These are phyloP conservation scores for Eulemur rubriventer DNA, from an alignment of 2,797 vertebrate species.

Conservation along the genomic window DNA sequence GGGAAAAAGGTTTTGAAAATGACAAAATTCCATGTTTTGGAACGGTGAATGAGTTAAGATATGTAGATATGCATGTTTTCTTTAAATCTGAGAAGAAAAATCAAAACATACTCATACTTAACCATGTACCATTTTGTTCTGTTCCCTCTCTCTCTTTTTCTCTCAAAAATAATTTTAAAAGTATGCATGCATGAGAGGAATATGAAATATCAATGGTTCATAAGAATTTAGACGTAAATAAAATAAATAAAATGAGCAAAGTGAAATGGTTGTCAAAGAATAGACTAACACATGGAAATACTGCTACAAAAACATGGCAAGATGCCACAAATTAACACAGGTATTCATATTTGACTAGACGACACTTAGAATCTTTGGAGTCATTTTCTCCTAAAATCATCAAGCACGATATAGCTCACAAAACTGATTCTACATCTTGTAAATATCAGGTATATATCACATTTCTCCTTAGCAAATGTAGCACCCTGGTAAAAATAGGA, in stretches of 20 bases:
- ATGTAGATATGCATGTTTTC: slow-evolving; percentile 50
- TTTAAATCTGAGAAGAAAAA: slow-evolving; percentile 58
- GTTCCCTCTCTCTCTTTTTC: not conserved
- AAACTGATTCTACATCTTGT: slow-evolving; percentile 9
- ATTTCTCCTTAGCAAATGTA: not conserved
- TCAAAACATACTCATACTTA: slow-evolving; percentile 43
- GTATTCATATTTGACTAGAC: not conserved
- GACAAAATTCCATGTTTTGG: slow-evolving; percentile 52
- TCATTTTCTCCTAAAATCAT: not conserved
- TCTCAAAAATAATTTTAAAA: not conserved
- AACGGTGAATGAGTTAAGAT: slow-evolving; percentile 53
- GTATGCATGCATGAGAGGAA: not conserved
- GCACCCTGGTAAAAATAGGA: slow-evolving; percentile 57
- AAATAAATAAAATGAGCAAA: slow-evolving; percentile 37
- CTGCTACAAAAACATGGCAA: not conserved
- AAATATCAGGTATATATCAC: not conserved
- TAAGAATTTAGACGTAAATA: not conserved
- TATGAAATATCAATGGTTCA: not conserved
- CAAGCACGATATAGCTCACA: not conserved
- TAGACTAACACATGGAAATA: not conserved
- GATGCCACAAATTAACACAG: not conserved
- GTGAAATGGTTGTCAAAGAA: not conserved
- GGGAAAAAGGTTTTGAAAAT: slow-evolving; percentile 37
- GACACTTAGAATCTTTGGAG: not conserved
- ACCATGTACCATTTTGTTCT: slow-evolving; percentile 7